These are phyloP conservation scores for Metopolophium dirhodum DNA, from an alignment of 1,140 invertebrate species.

Conservation along the genomic window DNA sequence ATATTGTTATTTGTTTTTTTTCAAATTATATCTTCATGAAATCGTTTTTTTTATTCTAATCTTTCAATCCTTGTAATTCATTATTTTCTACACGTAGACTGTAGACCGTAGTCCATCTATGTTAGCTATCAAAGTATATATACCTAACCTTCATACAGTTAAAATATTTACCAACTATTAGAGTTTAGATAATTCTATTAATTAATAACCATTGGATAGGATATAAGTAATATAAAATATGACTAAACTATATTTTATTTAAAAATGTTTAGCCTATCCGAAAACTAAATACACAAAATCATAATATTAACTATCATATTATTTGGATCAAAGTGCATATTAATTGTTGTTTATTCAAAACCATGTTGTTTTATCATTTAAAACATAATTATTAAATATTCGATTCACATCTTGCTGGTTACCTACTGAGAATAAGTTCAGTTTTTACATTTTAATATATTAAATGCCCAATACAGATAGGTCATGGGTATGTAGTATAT, in stretches of 20 bases:
- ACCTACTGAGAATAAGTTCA: background rate
- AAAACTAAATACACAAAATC: background rate
- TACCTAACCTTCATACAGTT: background rate
- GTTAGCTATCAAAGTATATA: background rate
- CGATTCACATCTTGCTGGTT: background rate
- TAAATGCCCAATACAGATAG: background rate
- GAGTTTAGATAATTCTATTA: background rate
- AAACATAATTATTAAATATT: background rate
- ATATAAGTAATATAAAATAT: background rate
- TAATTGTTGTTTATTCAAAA: constrained; percentile 4
- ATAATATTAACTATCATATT: background rate
- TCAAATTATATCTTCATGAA: background rate
- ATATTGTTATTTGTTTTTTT: background rate
- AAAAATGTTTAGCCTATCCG: background rate
- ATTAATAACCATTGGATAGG: background rate
- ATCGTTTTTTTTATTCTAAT: background rate
- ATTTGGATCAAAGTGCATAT: background rate
- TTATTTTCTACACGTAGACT: background rate
- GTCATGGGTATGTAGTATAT: background rate
- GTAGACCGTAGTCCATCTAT: background rate
- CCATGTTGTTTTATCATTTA: background rate
- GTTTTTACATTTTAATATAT: background rate
- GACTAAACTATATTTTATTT: background rate
- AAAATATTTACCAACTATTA: background rate
- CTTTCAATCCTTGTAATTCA: background rate